Evolutionary conservation across 2,888 invertebrate genomes (phyloP).

Genomic region (Stenoptilia bipunctidactyla): DNA sequence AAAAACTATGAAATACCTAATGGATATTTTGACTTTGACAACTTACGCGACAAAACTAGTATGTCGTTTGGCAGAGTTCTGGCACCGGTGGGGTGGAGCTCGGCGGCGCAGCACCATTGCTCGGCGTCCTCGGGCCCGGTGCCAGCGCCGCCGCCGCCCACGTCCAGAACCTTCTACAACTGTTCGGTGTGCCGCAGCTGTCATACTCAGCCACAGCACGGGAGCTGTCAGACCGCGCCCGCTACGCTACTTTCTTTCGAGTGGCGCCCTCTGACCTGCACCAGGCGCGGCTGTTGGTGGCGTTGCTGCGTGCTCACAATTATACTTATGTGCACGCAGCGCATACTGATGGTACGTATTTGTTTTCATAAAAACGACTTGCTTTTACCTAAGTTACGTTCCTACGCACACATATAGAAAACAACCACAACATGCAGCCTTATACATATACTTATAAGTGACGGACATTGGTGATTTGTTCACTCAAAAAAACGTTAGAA

Average conservation of each 20-base stretch:
- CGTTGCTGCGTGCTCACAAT: constrained; percentile 75
- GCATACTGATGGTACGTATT: constrained; percentile 74
- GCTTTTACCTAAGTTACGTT: constrained; percentile 7
- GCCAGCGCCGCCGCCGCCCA: constrained; percentile 79
- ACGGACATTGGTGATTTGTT: too few species aligned
- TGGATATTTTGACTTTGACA: too few species aligned
- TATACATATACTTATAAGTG: too few species aligned
- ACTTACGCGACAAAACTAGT: background rate
- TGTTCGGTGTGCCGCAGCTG: constrained; percentile 73
- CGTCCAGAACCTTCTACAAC: constrained; percentile 81
- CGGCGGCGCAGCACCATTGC: background rate
- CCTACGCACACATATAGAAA: background rate
- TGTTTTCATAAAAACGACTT: too few species aligned
- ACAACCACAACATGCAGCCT: background rate
- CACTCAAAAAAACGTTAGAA: too few species aligned
- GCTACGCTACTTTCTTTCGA: constrained; percentile 82
- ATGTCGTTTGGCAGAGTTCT: background rate
- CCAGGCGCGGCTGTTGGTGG: constrained; percentile 81
- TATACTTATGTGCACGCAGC: constrained; percentile 83
- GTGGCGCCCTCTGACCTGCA: constrained; percentile 84
- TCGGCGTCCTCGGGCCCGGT: constrained; percentile 79
- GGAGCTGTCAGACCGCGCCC: constrained; percentile 80
- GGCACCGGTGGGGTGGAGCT: background rate
- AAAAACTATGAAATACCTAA: too few species aligned
- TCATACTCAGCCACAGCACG: constrained; percentile 81